Conservation (phyloP, 2,888 invertebrate species). For the Harmothoe impar region DNA sequence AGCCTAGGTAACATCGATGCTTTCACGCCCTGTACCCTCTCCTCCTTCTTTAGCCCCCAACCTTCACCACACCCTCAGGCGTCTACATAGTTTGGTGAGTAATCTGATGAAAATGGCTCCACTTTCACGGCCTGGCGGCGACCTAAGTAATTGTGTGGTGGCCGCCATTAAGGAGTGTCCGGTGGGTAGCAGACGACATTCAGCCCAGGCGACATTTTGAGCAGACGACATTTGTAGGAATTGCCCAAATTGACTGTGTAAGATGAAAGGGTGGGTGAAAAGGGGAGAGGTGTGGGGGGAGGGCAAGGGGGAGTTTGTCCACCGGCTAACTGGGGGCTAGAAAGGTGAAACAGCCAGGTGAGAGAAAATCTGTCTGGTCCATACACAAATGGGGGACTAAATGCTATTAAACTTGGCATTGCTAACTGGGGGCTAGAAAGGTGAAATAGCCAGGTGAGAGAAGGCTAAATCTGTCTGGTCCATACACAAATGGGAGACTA, state of each 20-base stretch:
- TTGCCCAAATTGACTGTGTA: conserved; percentile 37
- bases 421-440: neutral
- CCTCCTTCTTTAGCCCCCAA: neutral
- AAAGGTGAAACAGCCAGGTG: neutral
- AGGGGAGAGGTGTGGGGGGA: neutral
- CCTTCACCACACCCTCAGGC: neutral
- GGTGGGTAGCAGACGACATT: too few species aligned
- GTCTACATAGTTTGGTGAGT: conserved; percentile 11
- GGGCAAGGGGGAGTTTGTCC: neutral
- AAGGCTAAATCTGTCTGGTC: too few species aligned
- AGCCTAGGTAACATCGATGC: neutral
- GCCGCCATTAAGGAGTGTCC: neutral
- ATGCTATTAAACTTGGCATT: too few species aligned
- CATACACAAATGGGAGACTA: too few species aligned
- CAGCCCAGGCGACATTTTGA: neutral
- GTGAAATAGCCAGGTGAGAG: neutral
- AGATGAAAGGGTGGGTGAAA: neutral
- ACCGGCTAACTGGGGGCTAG: neutral
- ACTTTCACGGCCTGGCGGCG: neutral
- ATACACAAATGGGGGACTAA: too few species aligned
- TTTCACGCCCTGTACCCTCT: neutral
- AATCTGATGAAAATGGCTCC: conserved; percentile 32
- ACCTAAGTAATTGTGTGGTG: conserved; percentile 13
- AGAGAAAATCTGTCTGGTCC: neutral
- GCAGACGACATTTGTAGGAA: conserved; percentile 20